A percentile compares a stretch with the other conserved stretches of the same genome.
Evolutionary conservation across 2,113 vertebrate genomes (phyloP).

Genomic region (Meleagris gallopavo): DNA sequence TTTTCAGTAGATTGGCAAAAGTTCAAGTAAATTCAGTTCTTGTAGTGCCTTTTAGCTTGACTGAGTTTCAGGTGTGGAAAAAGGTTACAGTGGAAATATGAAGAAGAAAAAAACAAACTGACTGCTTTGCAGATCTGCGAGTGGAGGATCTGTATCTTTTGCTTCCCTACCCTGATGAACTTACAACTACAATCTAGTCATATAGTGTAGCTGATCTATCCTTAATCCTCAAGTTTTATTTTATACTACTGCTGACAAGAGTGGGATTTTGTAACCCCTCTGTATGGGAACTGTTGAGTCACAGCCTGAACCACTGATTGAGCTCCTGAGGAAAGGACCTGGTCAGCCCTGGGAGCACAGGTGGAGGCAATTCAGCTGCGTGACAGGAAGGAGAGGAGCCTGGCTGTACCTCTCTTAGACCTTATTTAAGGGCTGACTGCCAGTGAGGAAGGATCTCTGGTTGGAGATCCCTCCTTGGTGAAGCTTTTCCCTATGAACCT

Average conservation of each 20-base stretch:
- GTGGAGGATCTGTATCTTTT: rapidly evolving
- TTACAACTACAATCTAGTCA: neutral
- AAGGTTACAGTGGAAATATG: neutral
- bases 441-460: too few relatives aligned
- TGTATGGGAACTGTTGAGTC: too few relatives aligned
- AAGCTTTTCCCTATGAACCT: too few relatives aligned
- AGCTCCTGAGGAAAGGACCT: too few relatives aligned
- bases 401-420: too few relatives aligned
- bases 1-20: neutral
- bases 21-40: neutral
- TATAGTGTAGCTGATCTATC: too few relatives aligned
- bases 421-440: too few relatives aligned
- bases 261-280: neutral
- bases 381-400: too few relatives aligned
- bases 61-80: neutral
- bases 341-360: too few relatives aligned
- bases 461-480: too few relatives aligned
- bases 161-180: neutral
- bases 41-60: neutral
- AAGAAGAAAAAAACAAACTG: neutral
- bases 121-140: neutral
- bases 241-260: neutral
- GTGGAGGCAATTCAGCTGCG: too few relatives aligned
- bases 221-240: neutral
- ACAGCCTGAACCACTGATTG: too few relatives aligned